phyloP scores from a whole-genome alignment of 2,888 invertebrate species.

The Netelia inedita region DNA sequence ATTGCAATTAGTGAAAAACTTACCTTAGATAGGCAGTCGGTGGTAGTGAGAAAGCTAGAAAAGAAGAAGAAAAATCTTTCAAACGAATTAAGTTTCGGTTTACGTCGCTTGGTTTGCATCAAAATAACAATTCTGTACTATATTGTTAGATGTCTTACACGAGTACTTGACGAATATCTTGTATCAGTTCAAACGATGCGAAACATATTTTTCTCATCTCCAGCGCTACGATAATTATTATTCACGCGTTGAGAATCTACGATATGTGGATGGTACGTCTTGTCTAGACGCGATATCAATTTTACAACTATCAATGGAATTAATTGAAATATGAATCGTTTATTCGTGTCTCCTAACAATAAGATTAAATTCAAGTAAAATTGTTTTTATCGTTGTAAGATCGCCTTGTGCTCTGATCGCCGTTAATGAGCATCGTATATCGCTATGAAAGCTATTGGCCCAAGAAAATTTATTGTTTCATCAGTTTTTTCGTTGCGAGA shows the following conservation, averaged over 20 bases:
- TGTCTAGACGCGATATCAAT: neutral
- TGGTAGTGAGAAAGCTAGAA: constrained; percentile 15
- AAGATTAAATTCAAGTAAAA: constrained; percentile 11
- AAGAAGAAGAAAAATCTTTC: constrained; percentile 35
- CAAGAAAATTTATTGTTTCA: neutral
- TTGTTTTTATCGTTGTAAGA: constrained; percentile 6
- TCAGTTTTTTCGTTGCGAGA: constrained; percentile 22
- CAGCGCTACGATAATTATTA: constrained; percentile 14
- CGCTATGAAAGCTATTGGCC: constrained; percentile 6
- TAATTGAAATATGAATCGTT: constrained; percentile 14
- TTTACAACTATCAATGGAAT: neutral
- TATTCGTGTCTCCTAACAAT: neutral
- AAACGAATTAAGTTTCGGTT: constrained; percentile 20
- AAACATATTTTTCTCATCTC: constrained; percentile 54
- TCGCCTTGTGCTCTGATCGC: constrained; percentile 1
- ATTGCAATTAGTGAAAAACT: constrained; percentile 29
- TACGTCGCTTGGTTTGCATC: constrained; percentile 7
- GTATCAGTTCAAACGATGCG: constrained; percentile 57
- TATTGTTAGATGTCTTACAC: constrained; percentile 51
- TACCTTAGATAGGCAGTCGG: constrained; percentile 29
- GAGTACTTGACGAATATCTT: constrained; percentile 30
- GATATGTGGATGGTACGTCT: neutral
- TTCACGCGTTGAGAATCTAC: neutral
- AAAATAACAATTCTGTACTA: constrained; percentile 34
- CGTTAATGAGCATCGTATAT: constrained; percentile 11